Base-by-base conservation (phyloP, 2,113 vertebrate genomes). In the Anhinga rufa region DNA sequence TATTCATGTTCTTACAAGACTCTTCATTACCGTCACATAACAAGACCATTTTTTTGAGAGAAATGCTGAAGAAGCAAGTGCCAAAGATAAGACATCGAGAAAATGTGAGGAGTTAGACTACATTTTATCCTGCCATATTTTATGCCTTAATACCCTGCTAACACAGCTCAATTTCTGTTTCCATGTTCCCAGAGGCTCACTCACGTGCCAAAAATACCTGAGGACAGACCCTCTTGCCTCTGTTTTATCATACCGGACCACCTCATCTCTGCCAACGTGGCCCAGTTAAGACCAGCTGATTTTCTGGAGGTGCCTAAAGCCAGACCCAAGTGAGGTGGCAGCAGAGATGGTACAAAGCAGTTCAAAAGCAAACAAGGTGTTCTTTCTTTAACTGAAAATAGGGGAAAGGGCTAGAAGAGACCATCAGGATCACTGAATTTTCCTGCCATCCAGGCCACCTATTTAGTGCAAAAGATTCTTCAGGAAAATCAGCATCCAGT, bases 251-350 rank as follows among this genome's bases (percentile, higher is more conserved):
- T 8, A 15, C 18, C 2, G 1, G n/a, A 32, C 13, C 40, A 64
- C n/a, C 26, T 21, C 9, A 4, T 32, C 44, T 34, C 32, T 34
- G 19, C 49, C 57, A 77, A 20, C 5, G 0, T 4, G 9, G 11
- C 17, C 26, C 10, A 15, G 46, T 31, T 24, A 42, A 51, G 38
- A 22, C 32, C 48, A 82, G 57, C 10, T 0, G 2, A 17, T 51
- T 58, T 88, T 69, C 55, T 78, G 51, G 42, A 64, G 49, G 19
- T 52, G 14, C 28, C 42, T 82, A 52, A 82, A 92, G 71, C 29
- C 71, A 77, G 58, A 44, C 26, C 26, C 15, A 4, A 64, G 42
- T 4, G 12, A 44, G 22, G 42, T 18, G 48, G 28, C 42, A 62
- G 28, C 22, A 31, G 61, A 49, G 54, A 32, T 19, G 54, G 22